phyloP scores from a whole-genome alignment of 2,797 vertebrate species.

The Todus mexicanus region DNA sequence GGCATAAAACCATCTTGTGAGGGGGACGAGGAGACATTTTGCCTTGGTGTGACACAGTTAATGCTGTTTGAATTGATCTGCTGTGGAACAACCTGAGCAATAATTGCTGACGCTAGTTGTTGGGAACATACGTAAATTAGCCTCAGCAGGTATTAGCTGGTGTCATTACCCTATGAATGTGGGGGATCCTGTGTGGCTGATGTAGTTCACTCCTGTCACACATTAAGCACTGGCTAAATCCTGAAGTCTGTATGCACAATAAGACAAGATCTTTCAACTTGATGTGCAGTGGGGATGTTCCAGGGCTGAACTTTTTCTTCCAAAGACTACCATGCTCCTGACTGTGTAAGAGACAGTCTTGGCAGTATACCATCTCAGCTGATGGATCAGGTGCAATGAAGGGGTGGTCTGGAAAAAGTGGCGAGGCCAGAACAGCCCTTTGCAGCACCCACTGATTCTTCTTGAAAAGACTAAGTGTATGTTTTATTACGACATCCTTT shows the following conservation, averaged over 20 bases:
- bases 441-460: background rate
- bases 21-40: background rate
- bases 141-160: background rate
- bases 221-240: background rate
- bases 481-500: background rate
- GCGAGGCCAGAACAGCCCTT: background rate
- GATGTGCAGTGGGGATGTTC: background rate
- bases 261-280: background rate
- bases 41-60: background rate
- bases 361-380: background rate
- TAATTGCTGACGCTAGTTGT: background rate
- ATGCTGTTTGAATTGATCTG: background rate
- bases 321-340: background rate
- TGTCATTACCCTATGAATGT: background rate
- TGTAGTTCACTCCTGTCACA: background rate
- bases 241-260: background rate
- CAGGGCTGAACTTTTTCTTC: background rate
- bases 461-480: background rate
- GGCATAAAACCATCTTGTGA: background rate
- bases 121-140: background rate
- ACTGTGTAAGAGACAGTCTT: background rate
- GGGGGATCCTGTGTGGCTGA: background rate
- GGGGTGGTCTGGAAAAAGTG: background rate
- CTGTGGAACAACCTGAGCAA: background rate
- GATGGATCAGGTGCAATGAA: background rate